Evolutionary conservation across 1,140 invertebrate genomes (phyloP), one percentile per base, ranked within the genome.

Genomic region (Drosophila nigromelanica): DNA sequence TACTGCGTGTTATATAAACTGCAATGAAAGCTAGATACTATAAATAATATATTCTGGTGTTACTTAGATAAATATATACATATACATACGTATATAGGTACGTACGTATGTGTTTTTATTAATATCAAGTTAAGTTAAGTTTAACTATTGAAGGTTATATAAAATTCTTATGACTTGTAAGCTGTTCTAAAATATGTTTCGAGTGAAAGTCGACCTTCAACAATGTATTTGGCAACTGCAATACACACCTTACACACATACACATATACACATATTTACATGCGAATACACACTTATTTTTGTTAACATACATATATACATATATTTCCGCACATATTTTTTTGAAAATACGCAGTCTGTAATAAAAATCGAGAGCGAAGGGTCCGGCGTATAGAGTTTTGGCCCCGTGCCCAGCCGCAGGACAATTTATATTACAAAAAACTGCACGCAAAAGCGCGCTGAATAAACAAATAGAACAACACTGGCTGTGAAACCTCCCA

Each of bases 371-470:
- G 33, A 42, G 18, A 24, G 5, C 48, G 18, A 15, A 27, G 27
- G 5, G 63, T 24, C 50, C 50, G 64, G 33, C 7, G 42, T 18
- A 55, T 75, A 45, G 39, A 39, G 50, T 51, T 51, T 61, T 78
- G 68, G 62, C 54, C 35, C 48, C 24, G 12, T 73, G 72, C 67
- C 74, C 64, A 81, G 82, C 78, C 78, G 78, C 78, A 81, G 81
- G 81, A 87, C 78, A 85, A 85, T 87, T 86, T 87, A 76, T 86
- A 78, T 87, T 72, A 75, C 78, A 80, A 74, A 73, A 80, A 86
- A 86, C 73, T 69, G 76, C 48, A 85, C 69, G 73, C 68, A 85
- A 77, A 43, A 86, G 73, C 73, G 60, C 45, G 24, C 51, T 69
- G 69, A 30, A 71, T 73, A 55, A 69, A 68, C 70, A 87, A 86